Base-by-base conservation (phyloP, 2,797 vertebrate species). In the Neostethus bicornis region DNA sequence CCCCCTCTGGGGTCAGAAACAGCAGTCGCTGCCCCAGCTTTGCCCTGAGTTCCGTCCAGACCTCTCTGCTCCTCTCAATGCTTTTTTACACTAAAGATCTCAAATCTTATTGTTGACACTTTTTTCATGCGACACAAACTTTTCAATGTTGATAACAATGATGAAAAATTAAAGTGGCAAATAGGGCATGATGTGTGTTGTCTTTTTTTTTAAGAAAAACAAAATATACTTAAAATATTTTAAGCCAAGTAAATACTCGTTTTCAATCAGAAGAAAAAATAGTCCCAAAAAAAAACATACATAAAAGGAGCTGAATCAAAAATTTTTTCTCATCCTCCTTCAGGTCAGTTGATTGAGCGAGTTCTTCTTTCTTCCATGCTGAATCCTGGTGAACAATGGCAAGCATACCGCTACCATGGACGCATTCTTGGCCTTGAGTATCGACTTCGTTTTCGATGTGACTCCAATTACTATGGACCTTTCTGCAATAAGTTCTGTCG, bases 321-420 rank as follows among this genome's bases (percentile, higher is more conserved):
- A 16, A 17, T 9, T 25, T 28, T 34, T 35, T 20, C 43, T 11
- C 2, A 1, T 37, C 4, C 21, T 42, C 13, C 53, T 51, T 26
- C 77, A 92, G 92, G 86, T 69, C 85, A 85, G 80, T 17, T 92
- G 78, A 92, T 93, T 1, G 92, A 93, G 52, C 87, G 83, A 14
- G 79, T 92, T 46, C 81, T 90, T 60, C 80, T 93, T 37, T 92
- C 91, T n/a, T 90, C 90, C 54, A 92, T 93, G 92, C 41, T 93
- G 82, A 93, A 93, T 59, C 88, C 92, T 0, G 80, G 92, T 3
- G 91, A 93, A 31, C 86, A 90, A 82, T 93, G 92, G 92, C 91
- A 92, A 74, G 43, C 61, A 0, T 72, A 87, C 61, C 84, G 55
- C 2, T 80, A 91, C 64, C 91, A 93, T 1, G 90, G 92, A 2